Base-by-base conservation (phyloP, 1,140 invertebrate species). In the Drosophila varians region DNA sequence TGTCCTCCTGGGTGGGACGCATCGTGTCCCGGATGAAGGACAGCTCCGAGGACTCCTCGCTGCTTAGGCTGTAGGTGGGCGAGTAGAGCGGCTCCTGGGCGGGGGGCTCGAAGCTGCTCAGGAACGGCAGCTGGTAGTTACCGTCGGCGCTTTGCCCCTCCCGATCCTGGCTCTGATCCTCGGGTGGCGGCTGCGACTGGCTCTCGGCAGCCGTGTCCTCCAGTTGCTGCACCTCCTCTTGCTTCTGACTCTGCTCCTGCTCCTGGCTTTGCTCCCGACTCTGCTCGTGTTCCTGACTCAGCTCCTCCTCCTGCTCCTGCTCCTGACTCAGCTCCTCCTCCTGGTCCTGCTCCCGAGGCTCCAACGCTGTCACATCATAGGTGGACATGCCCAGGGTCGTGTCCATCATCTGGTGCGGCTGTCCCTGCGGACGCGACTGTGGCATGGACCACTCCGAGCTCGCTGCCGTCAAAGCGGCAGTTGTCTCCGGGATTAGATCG, bases 351-450 rank as follows among this genome's bases (percentile, higher is more conserved):
- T 25, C 18, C 8, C 26, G 25, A 23, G 18, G 42, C 12, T 71
- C 74, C 34, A 48, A 1, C 0, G 70, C 23, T 0, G 80, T 82
- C 9, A 77, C 48, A 18, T 90, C 89, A 25, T 88, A 90, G 7
- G 58, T 74, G 47, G 87, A 78, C 89, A 90, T 90, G 16, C 66
- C 79, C 43, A 90, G 52, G 2, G 89, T 90, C 7, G 89, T 90
- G 52, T 90, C 79, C 12, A 88, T n/a, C 64, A 88, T 70, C 11
- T 69, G 64, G 0, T 23, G 38, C 1, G 34, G 18, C n/a, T 60
- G 75, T 0, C 34, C 25, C 8, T 14, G 18, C 1, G 2, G 28
- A 5, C 19, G 34, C 7, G 16, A 25, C 11, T 34, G 8, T 7
- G 53, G 78, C 57, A 64, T 26, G 4, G 78, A 45, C 74, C 58